Base-by-base conservation (phyloP, 2,797 vertebrate species). In the Momotus momota region DNA sequence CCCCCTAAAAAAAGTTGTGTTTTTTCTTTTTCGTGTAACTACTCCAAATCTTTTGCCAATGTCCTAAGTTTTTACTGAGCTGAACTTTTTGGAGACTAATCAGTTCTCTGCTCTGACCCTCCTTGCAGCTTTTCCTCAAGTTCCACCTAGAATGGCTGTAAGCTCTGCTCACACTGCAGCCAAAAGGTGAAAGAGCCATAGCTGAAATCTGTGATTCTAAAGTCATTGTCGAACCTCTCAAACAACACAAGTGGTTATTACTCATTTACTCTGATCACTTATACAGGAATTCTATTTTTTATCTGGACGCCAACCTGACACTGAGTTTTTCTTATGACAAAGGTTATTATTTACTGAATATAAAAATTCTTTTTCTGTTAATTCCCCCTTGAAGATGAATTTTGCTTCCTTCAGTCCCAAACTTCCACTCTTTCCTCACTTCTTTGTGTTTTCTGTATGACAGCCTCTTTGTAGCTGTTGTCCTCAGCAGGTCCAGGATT, bases 281-380 rank as follows among this genome's bases (percentile, higher is more conserved):
- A 45, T 14, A 11, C 3, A 46, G 9, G 52, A 74, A 62, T n/a
- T 80, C 27, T 62, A 31, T 54, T 54, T 72, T 85, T 64, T 31
- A 46, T 2, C 12, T 66, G 43, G 10, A 61, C 0, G 0, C 0
- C 46, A 77, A 7, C 7, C 3, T 13, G 2, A 43, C 21, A 6
- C 9, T 3, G 7, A n/a, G 1, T 49, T 77, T 58, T 46, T 80
- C n/a, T 70, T 66, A 35, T 48, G 8, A 22, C 4, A 67, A 67
- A 20, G 1, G 1, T 51, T 52, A 35, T 43, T 66, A 51, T 40
- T 79, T 70, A n/a, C 18, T 69, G 21, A 73, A 52, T 18, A 25
- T 1, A 65, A 49, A 66, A 54, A 4, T 4, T 38, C 0, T 67
- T 80, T 83, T 85, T 40, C 19, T 81, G 7, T 66, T 67, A 31